These are phyloP conservation scores for Synergus itoensis DNA, from an alignment of 2,888 invertebrate genomes.

Conservation along the genomic window DNA sequence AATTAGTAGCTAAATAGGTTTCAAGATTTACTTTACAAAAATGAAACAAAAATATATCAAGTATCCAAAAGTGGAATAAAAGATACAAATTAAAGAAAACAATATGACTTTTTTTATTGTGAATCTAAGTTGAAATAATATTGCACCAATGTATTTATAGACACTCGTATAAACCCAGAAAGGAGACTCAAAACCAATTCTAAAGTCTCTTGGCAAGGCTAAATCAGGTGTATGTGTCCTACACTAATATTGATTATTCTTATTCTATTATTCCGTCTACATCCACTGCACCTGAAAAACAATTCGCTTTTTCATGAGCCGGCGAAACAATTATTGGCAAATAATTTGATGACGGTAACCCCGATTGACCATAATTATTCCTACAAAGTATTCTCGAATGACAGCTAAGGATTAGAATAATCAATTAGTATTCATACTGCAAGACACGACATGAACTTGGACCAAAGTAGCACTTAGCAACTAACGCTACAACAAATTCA, in stretches of 20 bases:
- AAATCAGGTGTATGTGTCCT: neutral
- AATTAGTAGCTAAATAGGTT: neutral
- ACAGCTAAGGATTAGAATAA: constrained; percentile 17
- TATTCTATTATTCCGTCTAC: neutral
- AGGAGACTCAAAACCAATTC: neutral
- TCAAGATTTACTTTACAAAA: neutral
- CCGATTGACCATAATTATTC: constrained; percentile 17
- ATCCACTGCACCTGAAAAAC: neutral
- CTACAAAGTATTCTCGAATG: neutral
- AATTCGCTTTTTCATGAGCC: neutral
- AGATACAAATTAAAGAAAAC: neutral
- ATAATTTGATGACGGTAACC: constrained; percentile 1
- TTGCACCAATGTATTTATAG: neutral
- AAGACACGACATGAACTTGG: neutral
- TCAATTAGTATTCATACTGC: constrained; percentile 37
- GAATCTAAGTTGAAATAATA: neutral
- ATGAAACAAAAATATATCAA: neutral
- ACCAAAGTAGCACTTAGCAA: neutral
- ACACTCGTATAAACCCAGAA: neutral
- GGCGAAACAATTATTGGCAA: neutral
- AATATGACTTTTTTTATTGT: neutral
- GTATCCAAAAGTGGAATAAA: neutral
- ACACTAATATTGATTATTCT: constrained; percentile 32
- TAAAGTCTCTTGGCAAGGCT: neutral
- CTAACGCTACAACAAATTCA: neutral